Evolutionary conservation across 2,888 invertebrate species (phyloP), one percentile per base, ranked within the genome.

Genomic region (Crepidodera aurea): DNA sequence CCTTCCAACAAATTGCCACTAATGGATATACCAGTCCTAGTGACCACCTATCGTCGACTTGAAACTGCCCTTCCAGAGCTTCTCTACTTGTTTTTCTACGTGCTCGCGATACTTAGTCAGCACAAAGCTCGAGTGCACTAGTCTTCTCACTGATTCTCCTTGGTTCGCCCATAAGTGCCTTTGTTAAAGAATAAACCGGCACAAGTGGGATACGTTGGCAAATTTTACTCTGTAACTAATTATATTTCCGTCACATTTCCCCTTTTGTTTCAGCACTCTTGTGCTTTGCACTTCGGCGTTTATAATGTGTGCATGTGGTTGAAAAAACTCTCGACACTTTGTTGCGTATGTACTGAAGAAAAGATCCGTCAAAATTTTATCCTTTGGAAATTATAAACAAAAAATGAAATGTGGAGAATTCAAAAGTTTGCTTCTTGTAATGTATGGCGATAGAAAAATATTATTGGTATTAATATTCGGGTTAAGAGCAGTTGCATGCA

Each of bases 1-100:
- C 60, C 64, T 65, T 63, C 62, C 67, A 71, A 71, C 71, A 71
- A 71, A 71, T 71, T 69, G 71, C 69, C 67, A 67, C 71, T 71
- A 71, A 71, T 71, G 69, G 71, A 70, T 60, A 62, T 4, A 25
- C 63, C 59, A 63, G 64, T 48, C 55, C 60, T 56, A 69, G 64
- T 69, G 67, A 67, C 66, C 66, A 61, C 61, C 64, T 19, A 3
- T 13, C 5, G 34, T 13, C 12, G 34, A 10, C 40, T 40, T 40
- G 4, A 40, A 40, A 1, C 18, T 6, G 8, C 18, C 40, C 32
- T 32, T n/a, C 32, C n/a, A 32, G 10, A 32, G n/a, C 15, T 40
- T 7, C 7, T 37, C 37, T 13, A 15, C 13, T 37, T 40, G 40
- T 40, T 40, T 40, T 40, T 18, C n/a, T 40, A 10, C 6, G 7